Evolutionary conservation across 2,888 invertebrate species (phyloP).

Genomic region (Coelogynopora nodosa): DNA sequence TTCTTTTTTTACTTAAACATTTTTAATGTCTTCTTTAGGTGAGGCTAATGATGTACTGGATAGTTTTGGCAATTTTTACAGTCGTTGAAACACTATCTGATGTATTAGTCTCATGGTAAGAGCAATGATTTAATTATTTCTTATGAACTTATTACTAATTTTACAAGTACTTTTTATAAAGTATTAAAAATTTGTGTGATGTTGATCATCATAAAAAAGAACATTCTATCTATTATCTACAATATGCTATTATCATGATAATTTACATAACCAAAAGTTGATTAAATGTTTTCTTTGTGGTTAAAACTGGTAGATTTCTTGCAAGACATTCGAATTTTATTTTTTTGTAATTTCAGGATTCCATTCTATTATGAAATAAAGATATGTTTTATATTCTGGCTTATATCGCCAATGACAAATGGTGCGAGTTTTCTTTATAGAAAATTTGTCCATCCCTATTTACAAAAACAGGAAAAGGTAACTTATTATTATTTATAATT

Average conservation of each 20-base stretch:
- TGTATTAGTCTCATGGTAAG: neutral
- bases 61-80: constrained; percentile 26
- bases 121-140: neutral
- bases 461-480: constrained; percentile 13
- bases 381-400: constrained; percentile 9
- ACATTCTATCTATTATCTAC: neutral
- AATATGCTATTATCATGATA: neutral
- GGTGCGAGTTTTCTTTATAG: constrained; percentile 28
- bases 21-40: no score
- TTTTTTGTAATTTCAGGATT: constrained; percentile 6
- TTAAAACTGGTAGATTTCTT: no score
- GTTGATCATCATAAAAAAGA: neutral
- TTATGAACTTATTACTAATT: neutral
- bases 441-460: constrained; percentile 1
- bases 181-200: neutral
- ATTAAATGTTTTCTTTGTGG: no score
- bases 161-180: neutral
- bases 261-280: no score
- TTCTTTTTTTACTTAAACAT: no score
- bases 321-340: no score
- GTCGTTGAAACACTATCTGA: constrained; percentile 10
- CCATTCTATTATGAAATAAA: constrained; percentile 31
- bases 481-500: no score
- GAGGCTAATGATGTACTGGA: constrained; percentile 25
- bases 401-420: constrained; percentile 6